Evolutionary conservation across 1,140 invertebrate genomes (phyloP).

Genomic region (Musca domestica): DNA sequence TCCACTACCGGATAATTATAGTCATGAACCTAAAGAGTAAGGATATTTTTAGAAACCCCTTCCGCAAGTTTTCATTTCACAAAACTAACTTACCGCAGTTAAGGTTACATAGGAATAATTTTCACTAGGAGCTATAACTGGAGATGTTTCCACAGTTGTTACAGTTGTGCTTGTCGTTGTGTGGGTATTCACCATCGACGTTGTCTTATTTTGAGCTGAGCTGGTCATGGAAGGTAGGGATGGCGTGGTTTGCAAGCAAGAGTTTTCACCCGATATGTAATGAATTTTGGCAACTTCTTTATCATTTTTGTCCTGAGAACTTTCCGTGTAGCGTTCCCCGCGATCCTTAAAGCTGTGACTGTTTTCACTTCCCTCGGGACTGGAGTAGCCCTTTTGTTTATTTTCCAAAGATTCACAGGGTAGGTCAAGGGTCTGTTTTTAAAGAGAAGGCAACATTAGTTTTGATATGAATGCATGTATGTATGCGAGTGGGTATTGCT

Average conservation of each 20-base stretch:
- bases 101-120: slow-evolving; percentile 85
- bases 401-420: slow-evolving; percentile 67
- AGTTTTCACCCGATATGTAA: slow-evolving; percentile 53
- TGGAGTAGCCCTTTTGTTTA: slow-evolving; percentile 55
- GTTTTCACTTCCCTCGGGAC: slow-evolving; percentile 54
- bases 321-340: slow-evolving; percentile 37
- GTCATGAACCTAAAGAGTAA: slow-evolving; percentile 59
- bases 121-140: slow-evolving; percentile 56
- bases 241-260: slow-evolving; percentile 37
- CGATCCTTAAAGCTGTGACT: slow-evolving; percentile 48
- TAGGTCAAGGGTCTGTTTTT: slow-evolving; percentile 72
- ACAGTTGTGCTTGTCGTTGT: slow-evolving; percentile 27
- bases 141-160: slow-evolving; percentile 26
- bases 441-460: slow-evolving; percentile 13
- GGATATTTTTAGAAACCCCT: too few relatives aligned
- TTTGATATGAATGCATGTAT: not conserved
- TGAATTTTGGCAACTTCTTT: slow-evolving; percentile 49
- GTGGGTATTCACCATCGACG: not conserved
- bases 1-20: slow-evolving; percentile 79
- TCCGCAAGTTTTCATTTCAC: not conserved
- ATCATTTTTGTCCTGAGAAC: slow-evolving; percentile 46
- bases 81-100: slow-evolving; percentile 59
- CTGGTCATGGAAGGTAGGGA: slow-evolving; percentile 1
- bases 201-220: slow-evolving; percentile 9
- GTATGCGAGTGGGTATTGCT: slow-evolving; percentile 34